Evolutionary conservation across 2,888 invertebrate species (phyloP).

Genomic region (Philereme transversata): DNA sequence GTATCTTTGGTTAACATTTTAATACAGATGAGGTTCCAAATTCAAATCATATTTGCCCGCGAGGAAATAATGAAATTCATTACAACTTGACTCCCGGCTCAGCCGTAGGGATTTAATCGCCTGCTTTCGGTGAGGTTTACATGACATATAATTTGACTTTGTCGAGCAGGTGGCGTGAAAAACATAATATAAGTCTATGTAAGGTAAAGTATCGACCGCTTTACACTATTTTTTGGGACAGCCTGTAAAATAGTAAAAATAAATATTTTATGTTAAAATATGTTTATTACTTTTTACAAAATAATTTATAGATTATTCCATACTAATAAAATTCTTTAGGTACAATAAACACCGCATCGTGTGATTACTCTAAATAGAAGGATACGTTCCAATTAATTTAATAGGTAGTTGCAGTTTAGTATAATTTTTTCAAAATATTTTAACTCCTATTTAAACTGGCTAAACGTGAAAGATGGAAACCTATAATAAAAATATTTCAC

Average conservation of each 20-base stretch:
- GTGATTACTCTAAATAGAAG: constrained; percentile 40
- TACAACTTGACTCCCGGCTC: no score
- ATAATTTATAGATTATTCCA: constrained; percentile 30
- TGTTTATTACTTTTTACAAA: constrained; percentile 76
- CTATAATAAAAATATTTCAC: background rate
- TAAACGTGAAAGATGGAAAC: background rate
- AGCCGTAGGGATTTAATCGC: no score
- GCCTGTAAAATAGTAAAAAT: constrained; percentile 36
- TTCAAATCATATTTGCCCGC: no score
- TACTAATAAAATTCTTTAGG: constrained; percentile 34
- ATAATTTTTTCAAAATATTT: background rate
- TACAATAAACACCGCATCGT: constrained; percentile 52
- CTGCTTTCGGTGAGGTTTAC: no score
- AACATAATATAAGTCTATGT: no score
- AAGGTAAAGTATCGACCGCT: no score
- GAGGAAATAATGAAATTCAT: no score
- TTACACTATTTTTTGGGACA: no score
- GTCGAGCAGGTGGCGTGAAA: no score
- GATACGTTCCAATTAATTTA: background rate
- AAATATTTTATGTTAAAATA: constrained; percentile 64
- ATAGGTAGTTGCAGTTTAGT: background rate
- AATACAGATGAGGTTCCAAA: no score
- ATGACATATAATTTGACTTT: no score
- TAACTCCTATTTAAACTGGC: background rate
- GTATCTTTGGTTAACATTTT: no score